phyloP scores from a whole-genome alignment of 1,140 invertebrate species.

The Drosophila fuyamai region DNA sequence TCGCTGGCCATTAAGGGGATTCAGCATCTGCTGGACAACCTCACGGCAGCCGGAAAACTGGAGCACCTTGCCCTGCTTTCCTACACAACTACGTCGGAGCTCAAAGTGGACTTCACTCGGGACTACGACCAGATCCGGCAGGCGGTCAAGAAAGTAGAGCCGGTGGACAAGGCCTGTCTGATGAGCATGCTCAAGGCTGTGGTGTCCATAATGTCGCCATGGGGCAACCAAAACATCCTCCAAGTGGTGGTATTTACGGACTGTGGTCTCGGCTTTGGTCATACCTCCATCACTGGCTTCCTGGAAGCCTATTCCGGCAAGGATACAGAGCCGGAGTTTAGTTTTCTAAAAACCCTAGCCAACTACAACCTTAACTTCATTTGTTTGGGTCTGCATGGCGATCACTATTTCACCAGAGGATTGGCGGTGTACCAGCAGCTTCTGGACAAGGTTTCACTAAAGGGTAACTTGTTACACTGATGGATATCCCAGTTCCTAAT shows the following conservation, averaged over 20 bases:
- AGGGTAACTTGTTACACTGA: slow-evolving; percentile 36
- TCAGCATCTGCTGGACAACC: slow-evolving; percentile 93
- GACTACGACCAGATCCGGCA: slow-evolving; percentile 81
- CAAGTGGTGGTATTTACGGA: slow-evolving; percentile 81
- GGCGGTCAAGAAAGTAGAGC: slow-evolving; percentile 78
- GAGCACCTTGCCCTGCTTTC: slow-evolving; percentile 96
- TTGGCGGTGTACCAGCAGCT: slow-evolving; percentile 71
- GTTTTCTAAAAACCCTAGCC: slow-evolving; percentile 90
- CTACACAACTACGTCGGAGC: slow-evolving; percentile 92
- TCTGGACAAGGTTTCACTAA: slow-evolving; percentile 62
- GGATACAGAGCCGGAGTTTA: slow-evolving; percentile 77
- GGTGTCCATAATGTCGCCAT: slow-evolving; percentile 69
- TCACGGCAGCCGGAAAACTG: slow-evolving; percentile 92
- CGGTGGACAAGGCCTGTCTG: slow-evolving; percentile 71
- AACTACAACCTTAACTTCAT: slow-evolving; percentile 91
- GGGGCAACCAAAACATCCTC: slow-evolving; percentile 76
- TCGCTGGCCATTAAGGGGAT: slow-evolving; percentile 94
- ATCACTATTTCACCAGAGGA: slow-evolving; percentile 85
- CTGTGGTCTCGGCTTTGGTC: slow-evolving; percentile 79
- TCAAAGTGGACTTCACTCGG: slow-evolving; percentile 81
- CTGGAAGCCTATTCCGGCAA: slow-evolving; percentile 53
- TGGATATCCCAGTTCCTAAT: neutral
- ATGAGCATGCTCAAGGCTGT: slow-evolving; percentile 68
- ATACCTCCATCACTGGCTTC: slow-evolving; percentile 62
- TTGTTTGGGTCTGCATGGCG: slow-evolving; percentile 87